Evolutionary conservation across 1,140 invertebrate genomes (phyloP), one percentile per base, ranked within the genome.

Genomic region (Cotesia vestalis): DNA sequence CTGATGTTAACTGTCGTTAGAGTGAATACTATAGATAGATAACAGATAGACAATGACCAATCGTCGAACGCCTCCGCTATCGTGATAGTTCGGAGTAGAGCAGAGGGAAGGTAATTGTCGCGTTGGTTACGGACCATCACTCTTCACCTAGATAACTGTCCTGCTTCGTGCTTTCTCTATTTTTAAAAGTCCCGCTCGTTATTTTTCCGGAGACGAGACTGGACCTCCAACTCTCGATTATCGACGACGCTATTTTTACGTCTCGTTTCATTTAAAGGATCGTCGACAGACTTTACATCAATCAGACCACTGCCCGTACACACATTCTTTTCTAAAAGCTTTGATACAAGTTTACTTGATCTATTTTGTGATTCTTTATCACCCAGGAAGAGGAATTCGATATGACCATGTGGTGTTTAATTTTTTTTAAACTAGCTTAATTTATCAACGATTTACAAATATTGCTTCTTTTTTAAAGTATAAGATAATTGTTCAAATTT

Each of bases 111-210:
- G 57, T 59, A 59, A 59, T 59, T 59, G 57, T 59, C 17, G 57
- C 14, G 40, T 46, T 27, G 57, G 57, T 59, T 17, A 59, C 34
- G 4, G 12, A 62, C 60, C 60, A 62, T 62, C 14, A 40, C 60
- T 62, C 60, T 66, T 66, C 12, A 8, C 63, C 4, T 14, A 46
- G 63, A 66, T 66, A 46, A 66, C 63, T 66, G 40, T 46, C 40
- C 6, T 46, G 40, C 40, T 46, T 46, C 40, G 40, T 46, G 40
- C 40, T 46, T 46, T 46, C 40, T 46, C 40, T 46, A 46, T 46
- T 46, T 46, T 46, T 46, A 14, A 27, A 27, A 8, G 17, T 3
- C 9, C 34, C 60, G 60, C 63, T 66, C 63, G 63, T 66, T 66
- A 66, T 66, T 66, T 66, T 66, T 20, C 63, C 36, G 38, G 27